phyloP scores from a whole-genome alignment of 53 echinoderm and acorn worm genomes.

The Crossaster papposus region DNA sequence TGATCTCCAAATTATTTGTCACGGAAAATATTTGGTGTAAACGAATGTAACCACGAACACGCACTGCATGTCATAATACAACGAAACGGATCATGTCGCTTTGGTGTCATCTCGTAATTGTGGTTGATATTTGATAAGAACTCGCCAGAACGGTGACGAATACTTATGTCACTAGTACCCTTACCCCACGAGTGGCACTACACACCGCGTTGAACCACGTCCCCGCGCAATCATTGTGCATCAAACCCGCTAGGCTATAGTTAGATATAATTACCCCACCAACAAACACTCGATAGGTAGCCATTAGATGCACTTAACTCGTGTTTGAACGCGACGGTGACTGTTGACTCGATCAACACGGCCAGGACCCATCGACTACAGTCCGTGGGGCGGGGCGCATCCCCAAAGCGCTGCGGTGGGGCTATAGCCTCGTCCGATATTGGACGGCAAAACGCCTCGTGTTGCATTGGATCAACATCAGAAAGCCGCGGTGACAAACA shows the following conservation, averaged over 20 bases:
- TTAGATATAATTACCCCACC: conserved; percentile 8
- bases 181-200: neutral
- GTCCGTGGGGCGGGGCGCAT: conserved; percentile 6
- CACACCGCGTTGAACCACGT: neutral
- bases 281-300: conserved; percentile 20
- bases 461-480: conserved; percentile 39
- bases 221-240: neutral
- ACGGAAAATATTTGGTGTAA: no score
- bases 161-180: neutral
- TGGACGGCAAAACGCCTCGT: conserved; percentile 21
- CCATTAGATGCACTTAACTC: conserved; percentile 47
- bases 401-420: neutral
- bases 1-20: no score
- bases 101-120: neutral
- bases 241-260: neutral
- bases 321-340: conserved; percentile 36
- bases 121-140: neutral
- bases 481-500: conserved; percentile 14
- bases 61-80: no score
- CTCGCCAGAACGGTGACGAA: neutral
- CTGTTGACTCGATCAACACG: conserved; percentile 42
- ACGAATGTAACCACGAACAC: no score
- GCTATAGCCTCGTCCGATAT: conserved; percentile 23
- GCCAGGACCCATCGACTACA: conserved; percentile 22
- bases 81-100: neutral